phyloP scores from a whole-genome alignment of 2,888 invertebrate genomes.

The Tiliacea citrago region DNA sequence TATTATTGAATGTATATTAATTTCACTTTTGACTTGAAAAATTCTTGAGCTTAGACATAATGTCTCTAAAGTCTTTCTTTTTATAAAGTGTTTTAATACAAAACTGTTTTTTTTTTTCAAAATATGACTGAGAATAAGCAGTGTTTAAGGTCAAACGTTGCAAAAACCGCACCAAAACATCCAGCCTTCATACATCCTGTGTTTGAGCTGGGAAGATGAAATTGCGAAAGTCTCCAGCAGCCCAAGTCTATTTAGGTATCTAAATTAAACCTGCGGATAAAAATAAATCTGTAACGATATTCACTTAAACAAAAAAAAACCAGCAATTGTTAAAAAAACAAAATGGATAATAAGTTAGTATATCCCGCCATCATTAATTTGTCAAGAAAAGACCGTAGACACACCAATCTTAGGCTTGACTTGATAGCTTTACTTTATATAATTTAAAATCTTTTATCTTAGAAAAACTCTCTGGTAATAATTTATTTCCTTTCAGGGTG shows the following conservation, averaged over 20 bases:
- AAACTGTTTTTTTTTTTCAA: too few relatives aligned
- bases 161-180: neutral
- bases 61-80: neutral
- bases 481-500: conserved; percentile 58
- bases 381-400: conserved; percentile 36
- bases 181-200: neutral
- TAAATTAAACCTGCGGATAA: neutral
- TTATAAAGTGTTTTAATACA: neutral
- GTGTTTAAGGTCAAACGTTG: neutral
- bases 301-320: neutral
- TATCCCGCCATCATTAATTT: conserved; percentile 42
- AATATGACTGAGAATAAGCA: neutral
- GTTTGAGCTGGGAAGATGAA: neutral
- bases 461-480: conserved; percentile 55
- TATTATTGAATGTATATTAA: neutral
- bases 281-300: neutral
- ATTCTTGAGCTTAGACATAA: too few relatives aligned
- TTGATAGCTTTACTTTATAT: conserved; percentile 55
- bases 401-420: conserved; percentile 43
- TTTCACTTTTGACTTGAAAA: neutral
- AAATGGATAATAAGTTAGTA: conserved; percentile 21
- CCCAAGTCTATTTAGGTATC: too few relatives aligned
- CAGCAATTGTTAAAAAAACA: neutral
- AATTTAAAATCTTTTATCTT: conserved; percentile 64
- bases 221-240: neutral